These are phyloP conservation scores for Speoplatyrhinus poulsoni DNA, from an alignment of 2,113 vertebrate species.

Conservation along the genomic window DNA sequence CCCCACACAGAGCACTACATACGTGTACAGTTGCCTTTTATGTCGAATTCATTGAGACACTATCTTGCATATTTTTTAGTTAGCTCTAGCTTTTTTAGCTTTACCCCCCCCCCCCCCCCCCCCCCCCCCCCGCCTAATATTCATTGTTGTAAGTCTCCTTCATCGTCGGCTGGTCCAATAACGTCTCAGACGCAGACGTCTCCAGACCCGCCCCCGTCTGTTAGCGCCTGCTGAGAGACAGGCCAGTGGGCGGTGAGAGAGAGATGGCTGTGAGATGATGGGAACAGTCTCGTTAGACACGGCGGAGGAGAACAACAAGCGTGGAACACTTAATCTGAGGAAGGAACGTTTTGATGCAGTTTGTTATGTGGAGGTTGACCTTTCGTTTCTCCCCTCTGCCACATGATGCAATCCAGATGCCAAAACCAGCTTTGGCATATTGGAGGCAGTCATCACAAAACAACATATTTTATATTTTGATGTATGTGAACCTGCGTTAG, in stretches of 20 bases:
- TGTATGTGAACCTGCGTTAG: neutral
- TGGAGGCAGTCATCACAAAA: too few relatives aligned
- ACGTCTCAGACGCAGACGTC: neutral
- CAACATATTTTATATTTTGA: neutral
- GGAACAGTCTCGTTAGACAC: neutral
- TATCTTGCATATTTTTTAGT: neutral
- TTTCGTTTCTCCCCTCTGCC: neutral
- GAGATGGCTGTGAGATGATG: neutral
- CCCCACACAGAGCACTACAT: too few relatives aligned
- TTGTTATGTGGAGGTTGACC: neutral
- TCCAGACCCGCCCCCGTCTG: too few relatives aligned
- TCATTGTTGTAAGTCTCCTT: neutral
- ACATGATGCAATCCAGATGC: neutral
- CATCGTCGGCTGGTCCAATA: neutral
- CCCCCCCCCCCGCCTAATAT: too few relatives aligned
- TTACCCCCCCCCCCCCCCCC: neutral
- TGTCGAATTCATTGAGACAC: neutral
- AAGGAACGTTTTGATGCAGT: neutral
- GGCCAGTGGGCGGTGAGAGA: neutral
- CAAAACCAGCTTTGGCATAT: neutral
- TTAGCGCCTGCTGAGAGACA: too few relatives aligned
- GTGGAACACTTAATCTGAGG: conserved; percentile 2
- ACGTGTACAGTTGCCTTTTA: neutral
- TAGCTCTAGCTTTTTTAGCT: neutral
- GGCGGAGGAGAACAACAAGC: neutral